Percentiles rank a stretch among this genome's conserved stretches.
These are phyloP conservation scores for Lerema accius DNA, from an alignment of 1,140 invertebrate species.

Conservation along the genomic window DNA sequence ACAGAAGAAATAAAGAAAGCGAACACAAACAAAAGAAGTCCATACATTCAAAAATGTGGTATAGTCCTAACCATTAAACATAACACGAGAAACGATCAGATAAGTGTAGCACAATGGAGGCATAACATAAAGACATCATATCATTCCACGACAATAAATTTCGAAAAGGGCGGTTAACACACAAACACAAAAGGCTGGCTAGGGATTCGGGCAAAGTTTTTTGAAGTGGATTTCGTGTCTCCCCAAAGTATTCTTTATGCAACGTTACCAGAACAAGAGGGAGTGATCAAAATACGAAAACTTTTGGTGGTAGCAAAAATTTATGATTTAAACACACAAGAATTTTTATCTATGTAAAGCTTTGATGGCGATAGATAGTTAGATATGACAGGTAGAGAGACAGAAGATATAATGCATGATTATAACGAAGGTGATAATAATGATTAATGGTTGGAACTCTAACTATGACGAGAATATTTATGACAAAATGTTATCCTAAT, in stretches of 20 bases:
- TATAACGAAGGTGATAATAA: no score
- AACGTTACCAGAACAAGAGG: conserved; percentile 67
- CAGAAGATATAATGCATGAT: no score
- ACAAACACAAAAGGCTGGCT: conserved; percentile 67
- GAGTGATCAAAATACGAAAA: conserved; percentile 76
- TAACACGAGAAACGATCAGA: conserved; percentile 71
- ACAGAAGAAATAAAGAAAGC: conserved; percentile 41
- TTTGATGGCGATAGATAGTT: no score
- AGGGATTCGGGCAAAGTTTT: conserved; percentile 61
- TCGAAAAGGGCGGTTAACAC: conserved; percentile 69
- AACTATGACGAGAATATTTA: no score
- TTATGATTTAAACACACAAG: conserved; percentile 32
- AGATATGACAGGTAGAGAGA: no score
- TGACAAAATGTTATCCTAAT: no score
- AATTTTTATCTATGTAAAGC: no score
- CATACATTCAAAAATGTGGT: conserved; percentile 45
- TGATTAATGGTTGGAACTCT: no score
- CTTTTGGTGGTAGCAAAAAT: conserved; percentile 29
- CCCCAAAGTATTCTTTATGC: conserved; percentile 56
- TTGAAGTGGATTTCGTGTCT: conserved; percentile 58
- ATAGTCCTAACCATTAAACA: conserved; percentile 62
- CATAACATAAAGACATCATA: conserved; percentile 80
- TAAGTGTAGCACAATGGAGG: conserved; percentile 73
- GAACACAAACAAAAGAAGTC: conserved; percentile 39
- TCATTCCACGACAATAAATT: conserved; percentile 78